These are phyloP conservation scores for Elegia similella DNA, from an alignment of 2,888 invertebrate genomes.

Conservation along the genomic window DNA sequence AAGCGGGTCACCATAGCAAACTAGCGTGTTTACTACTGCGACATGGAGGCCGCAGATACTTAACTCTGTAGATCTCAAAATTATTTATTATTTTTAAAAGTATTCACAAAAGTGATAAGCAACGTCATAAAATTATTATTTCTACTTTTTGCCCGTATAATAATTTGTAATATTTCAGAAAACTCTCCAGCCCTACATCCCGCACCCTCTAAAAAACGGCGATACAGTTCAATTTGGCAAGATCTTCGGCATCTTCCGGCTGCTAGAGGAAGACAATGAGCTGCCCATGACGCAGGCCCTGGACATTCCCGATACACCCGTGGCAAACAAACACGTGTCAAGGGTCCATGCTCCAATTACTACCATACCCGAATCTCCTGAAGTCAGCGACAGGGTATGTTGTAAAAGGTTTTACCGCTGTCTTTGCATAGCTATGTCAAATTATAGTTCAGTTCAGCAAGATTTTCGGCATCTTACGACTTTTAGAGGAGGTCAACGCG, in stretches of 20 bases:
- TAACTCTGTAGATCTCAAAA: too few relatives aligned
- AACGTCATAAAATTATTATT: too few relatives aligned
- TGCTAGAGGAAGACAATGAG: slow-evolving; percentile 56
- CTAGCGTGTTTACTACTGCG: too few relatives aligned
- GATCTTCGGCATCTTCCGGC: slow-evolving; percentile 62
- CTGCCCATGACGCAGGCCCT: slow-evolving; percentile 69
- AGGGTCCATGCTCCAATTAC: slow-evolving; percentile 44
- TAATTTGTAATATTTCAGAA: slow-evolving; percentile 39
- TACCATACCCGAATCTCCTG: slow-evolving; percentile 67
- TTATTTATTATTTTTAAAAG: too few relatives aligned
- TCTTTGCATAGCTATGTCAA: background rate
- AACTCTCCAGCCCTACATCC: slow-evolving; percentile 59
- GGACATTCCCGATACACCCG: slow-evolving; percentile 63
- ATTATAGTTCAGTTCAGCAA: too few relatives aligned
- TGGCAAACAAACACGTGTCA: slow-evolving; percentile 38
- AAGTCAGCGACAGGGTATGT: slow-evolving; percentile 66
- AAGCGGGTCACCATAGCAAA: too few relatives aligned
- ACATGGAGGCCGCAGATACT: too few relatives aligned
- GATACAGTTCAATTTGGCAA: slow-evolving; percentile 71
- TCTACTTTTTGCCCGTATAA: too few relatives aligned
- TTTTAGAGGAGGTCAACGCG: too few relatives aligned
- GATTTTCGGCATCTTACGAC: too few relatives aligned
- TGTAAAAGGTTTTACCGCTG: slow-evolving; percentile 5
- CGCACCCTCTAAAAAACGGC: slow-evolving; percentile 58
- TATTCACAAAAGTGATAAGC: too few relatives aligned